Percentiles rank a stretch among this genome's conserved stretches.
Evolutionary conservation across 53 echinoderm and acorn worm genomes (phyloP).

Genomic region (Temnopleurus reevesii): DNA sequence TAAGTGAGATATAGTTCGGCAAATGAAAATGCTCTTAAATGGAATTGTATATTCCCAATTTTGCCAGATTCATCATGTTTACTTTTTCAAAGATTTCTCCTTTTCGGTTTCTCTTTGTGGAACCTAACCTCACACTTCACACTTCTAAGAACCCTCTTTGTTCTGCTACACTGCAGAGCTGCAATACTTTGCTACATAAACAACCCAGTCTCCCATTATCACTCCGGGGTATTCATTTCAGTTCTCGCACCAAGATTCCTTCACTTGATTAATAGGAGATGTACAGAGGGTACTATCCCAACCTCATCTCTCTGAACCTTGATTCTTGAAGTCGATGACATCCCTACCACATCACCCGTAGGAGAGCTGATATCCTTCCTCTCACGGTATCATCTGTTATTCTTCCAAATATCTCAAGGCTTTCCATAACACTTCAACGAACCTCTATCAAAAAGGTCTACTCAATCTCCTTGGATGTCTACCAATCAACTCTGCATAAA

Average conservation of each 20-base stretch:
- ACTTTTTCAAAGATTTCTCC: not conserved
- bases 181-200: too few species aligned
- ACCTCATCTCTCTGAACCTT: not conserved
- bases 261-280: not conserved
- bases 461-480: too few species aligned
- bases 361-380: not conserved
- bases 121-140: too few species aligned
- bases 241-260: not conserved
- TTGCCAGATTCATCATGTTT: not conserved
- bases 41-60: too few species aligned
- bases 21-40: too few species aligned
- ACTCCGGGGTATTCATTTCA: too few species aligned
- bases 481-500: too few species aligned
- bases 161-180: too few species aligned
- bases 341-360: not conserved
- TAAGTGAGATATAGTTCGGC: too few species aligned
- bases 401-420: not conserved
- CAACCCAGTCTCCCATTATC: too few species aligned
- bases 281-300: not conserved
- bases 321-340: too few species aligned
- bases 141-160: too few species aligned
- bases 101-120: not conserved
- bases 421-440: not conserved
- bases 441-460: not conserved
- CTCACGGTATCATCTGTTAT: not conserved